Evolutionary conservation across 1,140 invertebrate genomes (phyloP).

Genomic region (Samia ricini): DNA sequence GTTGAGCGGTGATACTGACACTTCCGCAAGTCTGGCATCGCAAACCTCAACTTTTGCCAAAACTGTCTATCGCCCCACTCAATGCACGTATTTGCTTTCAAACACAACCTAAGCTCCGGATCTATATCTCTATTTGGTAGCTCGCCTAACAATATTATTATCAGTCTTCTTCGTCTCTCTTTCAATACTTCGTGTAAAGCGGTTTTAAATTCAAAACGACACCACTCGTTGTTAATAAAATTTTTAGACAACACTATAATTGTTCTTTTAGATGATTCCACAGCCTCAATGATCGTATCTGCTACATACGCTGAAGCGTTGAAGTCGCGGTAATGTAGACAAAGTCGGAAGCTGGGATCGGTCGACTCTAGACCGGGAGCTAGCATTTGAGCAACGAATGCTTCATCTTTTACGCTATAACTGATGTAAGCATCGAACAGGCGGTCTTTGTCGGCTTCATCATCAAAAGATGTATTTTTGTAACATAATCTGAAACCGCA

Average conservation of each 20-base stretch:
- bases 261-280: slow-evolving; percentile 92
- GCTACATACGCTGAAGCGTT: slow-evolving; percentile 90
- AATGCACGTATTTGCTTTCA: slow-evolving; percentile 93
- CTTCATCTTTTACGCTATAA: slow-evolving; percentile 94
- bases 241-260: slow-evolving; percentile 94
- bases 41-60: slow-evolving; percentile 95
- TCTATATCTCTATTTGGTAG: slow-evolving; percentile 91
- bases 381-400: slow-evolving; percentile 91
- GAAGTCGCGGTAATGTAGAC: slow-evolving; percentile 90
- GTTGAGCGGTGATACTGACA: slow-evolving; percentile 80
- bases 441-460: slow-evolving; percentile 88
- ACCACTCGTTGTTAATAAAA: slow-evolving; percentile 96
- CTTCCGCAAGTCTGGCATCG: slow-evolving; percentile 88
- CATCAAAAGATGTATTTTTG: slow-evolving; percentile 86
- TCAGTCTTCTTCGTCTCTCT: slow-evolving; percentile 87
- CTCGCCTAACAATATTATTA: slow-evolving; percentile 92
- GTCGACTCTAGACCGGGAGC: slow-evolving; percentile 88
- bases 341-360: slow-evolving; percentile 87
- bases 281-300: slow-evolving; percentile 93
- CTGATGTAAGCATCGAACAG: slow-evolving; percentile 94
- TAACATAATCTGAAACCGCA: slow-evolving; percentile 92
- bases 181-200: slow-evolving; percentile 94
- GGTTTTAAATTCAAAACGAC: slow-evolving; percentile 94
- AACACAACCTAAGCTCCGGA: slow-evolving; percentile 91
- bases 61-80: slow-evolving; percentile 96